Percentiles rank a stretch among this genome's conserved stretches.
Evolutionary conservation across 30 jellyfish, hydroid and myxozoan species (phyloP).

Genomic region (Rhopilema esculentum): DNA sequence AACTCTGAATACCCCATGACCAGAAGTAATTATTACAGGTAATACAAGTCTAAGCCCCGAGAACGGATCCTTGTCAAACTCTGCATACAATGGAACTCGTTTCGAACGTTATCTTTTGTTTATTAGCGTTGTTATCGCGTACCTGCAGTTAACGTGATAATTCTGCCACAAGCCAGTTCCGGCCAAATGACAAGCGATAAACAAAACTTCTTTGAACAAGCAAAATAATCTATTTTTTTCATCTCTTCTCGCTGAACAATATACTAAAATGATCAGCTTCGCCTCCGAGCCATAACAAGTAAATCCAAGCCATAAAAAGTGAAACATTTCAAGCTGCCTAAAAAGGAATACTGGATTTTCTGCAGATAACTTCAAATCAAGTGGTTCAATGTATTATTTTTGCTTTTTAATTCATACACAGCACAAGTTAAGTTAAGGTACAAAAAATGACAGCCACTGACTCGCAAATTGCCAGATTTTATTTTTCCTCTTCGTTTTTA

Average conservation of each 20-base stretch:
- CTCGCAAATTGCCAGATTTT: not conserved
- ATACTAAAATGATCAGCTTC: not conserved
- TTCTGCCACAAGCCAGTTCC: not conserved
- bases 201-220: not conserved
- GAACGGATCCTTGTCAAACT: not conserved
- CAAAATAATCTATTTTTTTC: not conserved
- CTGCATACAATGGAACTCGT: not conserved
- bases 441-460: not conserved
- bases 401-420: too few species aligned
- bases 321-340: too few species aligned
- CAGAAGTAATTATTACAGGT: too few species aligned
- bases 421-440: too few species aligned
- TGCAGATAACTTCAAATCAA: too few species aligned
- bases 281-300: too few species aligned
- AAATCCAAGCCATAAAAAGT: too few species aligned
- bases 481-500: not conserved
- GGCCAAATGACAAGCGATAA: not conserved
- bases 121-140: not conserved
- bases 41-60: too few species aligned
- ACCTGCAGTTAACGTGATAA: not conserved
- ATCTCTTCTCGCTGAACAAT: not conserved
- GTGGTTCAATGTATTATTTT: too few species aligned
- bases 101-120: not conserved
- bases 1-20: too few species aligned
- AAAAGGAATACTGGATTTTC: too few species aligned